Percentiles rank a stretch among this genome's conserved stretches.
Evolutionary conservation across 2,797 vertebrate species (phyloP).

Genomic region (Epinephelus malabaricus): DNA sequence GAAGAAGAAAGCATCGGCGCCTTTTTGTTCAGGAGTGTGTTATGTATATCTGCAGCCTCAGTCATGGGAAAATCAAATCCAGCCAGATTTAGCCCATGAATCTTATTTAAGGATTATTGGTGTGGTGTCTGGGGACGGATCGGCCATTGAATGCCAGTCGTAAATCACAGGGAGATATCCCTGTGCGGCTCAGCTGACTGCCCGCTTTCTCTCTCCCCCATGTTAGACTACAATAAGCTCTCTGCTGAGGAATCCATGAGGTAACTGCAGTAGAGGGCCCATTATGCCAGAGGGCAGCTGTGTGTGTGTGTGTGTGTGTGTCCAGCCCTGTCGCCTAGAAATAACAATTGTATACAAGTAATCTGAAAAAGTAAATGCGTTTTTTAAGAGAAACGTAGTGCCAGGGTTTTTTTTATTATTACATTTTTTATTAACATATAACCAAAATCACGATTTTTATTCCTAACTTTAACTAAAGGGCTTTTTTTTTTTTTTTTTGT

Average conservation of each 20-base stretch:
- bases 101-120: conserved; percentile 80
- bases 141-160: conserved; percentile 61
- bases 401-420: no score
- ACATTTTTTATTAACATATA: no score
- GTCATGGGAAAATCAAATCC: conserved; percentile 79
- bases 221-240: conserved; percentile 68
- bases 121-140: conserved; percentile 62
- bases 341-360: no score
- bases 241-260: conserved; percentile 63
- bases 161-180: conserved; percentile 78
- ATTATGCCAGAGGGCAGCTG: conserved; percentile 47
- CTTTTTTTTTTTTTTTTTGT: no score
- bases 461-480: no score
- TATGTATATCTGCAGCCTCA: conserved; percentile 59
- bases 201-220: conserved; percentile 46
- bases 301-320: conserved; percentile 29
- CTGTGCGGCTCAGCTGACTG: conserved; percentile 60
- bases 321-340: background rate
- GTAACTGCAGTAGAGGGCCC: conserved; percentile 55
- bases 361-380: no score
- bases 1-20: conserved; percentile 26
- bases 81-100: conserved; percentile 71
- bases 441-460: no score
- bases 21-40: conserved; percentile 45
- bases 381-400: no score